Evolutionary conservation across 2,888 invertebrate genomes (phyloP), one percentile per base, ranked within the genome.

Genomic region (Pycnomerus fuliginosus): DNA sequence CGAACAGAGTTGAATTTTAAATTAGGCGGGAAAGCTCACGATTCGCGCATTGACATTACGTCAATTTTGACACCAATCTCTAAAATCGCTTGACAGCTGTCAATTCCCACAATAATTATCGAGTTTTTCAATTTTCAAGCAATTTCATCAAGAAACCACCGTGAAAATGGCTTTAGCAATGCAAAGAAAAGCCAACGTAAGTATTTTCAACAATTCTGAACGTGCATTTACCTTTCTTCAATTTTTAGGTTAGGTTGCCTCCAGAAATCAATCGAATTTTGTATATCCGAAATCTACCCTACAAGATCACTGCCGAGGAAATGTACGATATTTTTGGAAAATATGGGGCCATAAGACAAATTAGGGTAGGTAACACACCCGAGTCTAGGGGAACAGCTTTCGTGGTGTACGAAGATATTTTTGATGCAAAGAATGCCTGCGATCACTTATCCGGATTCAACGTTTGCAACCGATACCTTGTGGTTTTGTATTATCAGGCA

Each of bases 251-350:
- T 37, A 84, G 98, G 54, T 79, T 99, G 49, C 98, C 99, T 16
- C 99, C 99, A 50, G 99, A 98, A 79, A 99, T 99, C 2, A 99
- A 99, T 69, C 80, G 98, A 67, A 91, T 99, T 44, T 75, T 99
- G 2, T 99, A 97, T 69, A 87, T 99, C 5, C 80, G 98, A 64
- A 99, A 99, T 75, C 77, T 99, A 47, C 99, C 99, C 0, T 99
- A 98, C 67, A 99, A 99, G 79, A 99, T 99, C 58, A 97, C 97
- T 33, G 94, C 92, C 3, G 99, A 99, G 74, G 99, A 99, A 82
- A 99, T 99, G 98, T 99, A 99, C 69, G 99, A 99, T 74, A 99
- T 99, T 52, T 99, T 99, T 79, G 99, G 99, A 11, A 99, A 99
- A 78, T 99, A 98, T 75, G 99, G 99, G 60, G 98, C 99, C 2